Percentiles rank a stretch among this genome's conserved stretches.
phyloP scores from a whole-genome alignment of 2,113 vertebrate genomes.

The Ctenodactylus gundi region DNA sequence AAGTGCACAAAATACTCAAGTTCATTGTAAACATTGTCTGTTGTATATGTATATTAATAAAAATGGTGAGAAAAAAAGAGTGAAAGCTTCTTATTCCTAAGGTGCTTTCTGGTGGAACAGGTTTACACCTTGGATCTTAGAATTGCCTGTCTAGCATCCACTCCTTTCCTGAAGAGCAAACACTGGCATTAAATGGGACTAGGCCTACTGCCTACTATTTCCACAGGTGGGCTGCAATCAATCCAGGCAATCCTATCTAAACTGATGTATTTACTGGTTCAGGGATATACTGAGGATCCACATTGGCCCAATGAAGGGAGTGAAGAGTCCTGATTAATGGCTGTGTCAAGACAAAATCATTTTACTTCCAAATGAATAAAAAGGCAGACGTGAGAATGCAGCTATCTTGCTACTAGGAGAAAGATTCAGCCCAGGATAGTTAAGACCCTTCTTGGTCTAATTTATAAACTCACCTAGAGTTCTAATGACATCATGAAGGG shows the following conservation, averaged over 20 bases:
- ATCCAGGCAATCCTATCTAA: not conserved
- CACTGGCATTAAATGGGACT: not conserved
- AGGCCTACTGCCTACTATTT: not conserved
- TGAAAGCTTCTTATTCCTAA: not conserved
- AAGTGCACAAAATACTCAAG: too few relatives aligned
- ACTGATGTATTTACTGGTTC: not conserved
- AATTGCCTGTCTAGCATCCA: not conserved
- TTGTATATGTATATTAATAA: too few relatives aligned
- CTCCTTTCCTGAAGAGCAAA: not conserved
- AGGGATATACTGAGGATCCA: not conserved
- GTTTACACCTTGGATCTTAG: not conserved
- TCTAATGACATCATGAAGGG: not conserved
- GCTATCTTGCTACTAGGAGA: not conserved
- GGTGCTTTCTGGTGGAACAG: not conserved
- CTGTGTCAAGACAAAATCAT: not conserved
- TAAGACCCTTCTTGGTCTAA: too few relatives aligned
- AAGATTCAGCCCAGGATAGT: not conserved
- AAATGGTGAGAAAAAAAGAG: too few relatives aligned
- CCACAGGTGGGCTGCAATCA: not conserved
- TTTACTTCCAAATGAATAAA: not conserved
- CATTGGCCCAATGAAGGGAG: not conserved
- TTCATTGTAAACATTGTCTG: too few relatives aligned
- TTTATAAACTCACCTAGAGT: not conserved
- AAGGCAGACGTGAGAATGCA: not conserved
- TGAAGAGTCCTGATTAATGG: not conserved